phyloP scores from a whole-genome alignment of 2,888 invertebrate species.

The Rotaria macrura region DNA sequence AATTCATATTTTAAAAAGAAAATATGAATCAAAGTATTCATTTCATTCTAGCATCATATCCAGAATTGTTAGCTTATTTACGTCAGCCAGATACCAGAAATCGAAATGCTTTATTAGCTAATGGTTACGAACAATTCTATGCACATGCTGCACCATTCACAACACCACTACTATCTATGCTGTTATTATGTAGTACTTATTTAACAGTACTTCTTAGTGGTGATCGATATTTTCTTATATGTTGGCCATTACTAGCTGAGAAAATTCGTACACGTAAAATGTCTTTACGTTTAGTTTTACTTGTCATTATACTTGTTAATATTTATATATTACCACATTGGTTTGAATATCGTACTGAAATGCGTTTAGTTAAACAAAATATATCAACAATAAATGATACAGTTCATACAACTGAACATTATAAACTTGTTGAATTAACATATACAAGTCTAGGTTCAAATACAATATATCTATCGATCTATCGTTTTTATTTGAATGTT shows the following conservation, averaged over 20 bases:
- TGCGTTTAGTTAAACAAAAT: neutral
- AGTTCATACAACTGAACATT: neutral
- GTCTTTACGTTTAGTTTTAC: neutral
- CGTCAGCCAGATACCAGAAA: neutral
- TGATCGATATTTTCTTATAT: slow-evolving; percentile 1
- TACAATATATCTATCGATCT: neutral
- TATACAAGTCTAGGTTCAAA: neutral
- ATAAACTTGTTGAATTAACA: neutral
- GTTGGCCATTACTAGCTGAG: slow-evolving; percentile 3
- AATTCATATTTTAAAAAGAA: no score
- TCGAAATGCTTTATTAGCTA: neutral
- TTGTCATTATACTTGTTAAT: neutral
- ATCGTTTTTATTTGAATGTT: slow-evolving; percentile 21
- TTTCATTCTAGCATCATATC: neutral
- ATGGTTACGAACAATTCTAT: slow-evolving; percentile 11
- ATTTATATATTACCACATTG: neutral
- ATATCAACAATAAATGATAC: neutral
- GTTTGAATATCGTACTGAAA: neutral
- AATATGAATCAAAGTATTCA: neutral
- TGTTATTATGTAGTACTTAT: slow-evolving; percentile 1
- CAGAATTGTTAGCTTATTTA: neutral
- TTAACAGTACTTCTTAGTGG: slow-evolving; percentile 1
- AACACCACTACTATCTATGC: slow-evolving; percentile 15
- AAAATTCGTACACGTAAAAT: slow-evolving; percentile 8
- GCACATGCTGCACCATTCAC: neutral